Base-by-base conservation (phyloP, 2,113 vertebrate genomes). In the Hyperopisus bebe region DNA sequence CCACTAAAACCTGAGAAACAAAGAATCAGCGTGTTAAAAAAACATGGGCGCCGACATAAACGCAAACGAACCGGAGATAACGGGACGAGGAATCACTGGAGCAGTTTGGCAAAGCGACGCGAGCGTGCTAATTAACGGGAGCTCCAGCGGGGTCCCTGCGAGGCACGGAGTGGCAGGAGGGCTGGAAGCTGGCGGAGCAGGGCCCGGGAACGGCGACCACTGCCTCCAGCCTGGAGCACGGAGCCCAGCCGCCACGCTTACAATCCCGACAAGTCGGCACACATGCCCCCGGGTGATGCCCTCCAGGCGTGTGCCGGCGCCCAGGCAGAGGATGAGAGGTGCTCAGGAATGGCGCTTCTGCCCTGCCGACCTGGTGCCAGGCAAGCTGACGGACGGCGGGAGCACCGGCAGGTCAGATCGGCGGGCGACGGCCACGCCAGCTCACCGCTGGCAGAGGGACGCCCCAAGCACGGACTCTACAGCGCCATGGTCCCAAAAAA, bases 71-170 rank as follows among this genome's bases (percentile, higher is more conserved):
- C 19, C 19, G 9, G 58, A 46, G 91, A 86, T 90, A 90, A 92
- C 44, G 3, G 8, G 55, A 48, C 88, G 88, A 62, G 35, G 4
- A 85, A 66, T 6, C 13, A 91, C 83, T 88, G 84, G 87, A 92
- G 92, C 44, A 48, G 83, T 48, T 31, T 5, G 10, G 39, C 51
- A 92, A 92, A 93, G 94, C 77, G 27, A 93, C 90, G 88, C 89
- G 48, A 48, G 87, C 44, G 83, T 62, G 89, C 74, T 90, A 92
- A 93, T 94, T 92, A 93, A 89, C 46, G 91, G 87, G 86, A 62
- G 27, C 90, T 90, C 21, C 1, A 89, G 88, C 39, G 70, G 58
- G 90, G 90, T 91, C 91, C 89, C 51, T 51, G 48, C 89, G 84
- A 82, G 15, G 91, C 88, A 44, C 9, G 3, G 89, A 90, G 85